Percentiles rank a stretch among this genome's conserved stretches.
phyloP scores from a whole-genome alignment of 1,140 invertebrate genomes.

The Ptiloglossa arizonensis region DNA sequence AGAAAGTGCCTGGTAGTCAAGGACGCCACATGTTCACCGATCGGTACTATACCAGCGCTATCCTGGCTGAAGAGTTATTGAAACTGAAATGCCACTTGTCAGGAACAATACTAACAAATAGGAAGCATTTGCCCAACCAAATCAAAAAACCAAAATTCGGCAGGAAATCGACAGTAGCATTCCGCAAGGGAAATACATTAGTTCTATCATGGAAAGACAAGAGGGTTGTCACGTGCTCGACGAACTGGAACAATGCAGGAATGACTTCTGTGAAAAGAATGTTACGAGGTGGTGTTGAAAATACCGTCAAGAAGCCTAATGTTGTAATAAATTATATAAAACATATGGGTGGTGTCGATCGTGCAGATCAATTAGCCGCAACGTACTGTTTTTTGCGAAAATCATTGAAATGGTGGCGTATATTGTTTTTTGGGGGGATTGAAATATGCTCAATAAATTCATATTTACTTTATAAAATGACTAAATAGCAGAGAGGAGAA shows the following conservation, averaged over 20 bases:
- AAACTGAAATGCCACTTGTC: slow-evolving; percentile 39
- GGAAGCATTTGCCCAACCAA: slow-evolving; percentile 37
- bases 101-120: slow-evolving; percentile 52
- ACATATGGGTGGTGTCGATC: slow-evolving; percentile 1
- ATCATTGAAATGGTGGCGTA: neutral
- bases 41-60: slow-evolving; percentile 46
- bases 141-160: slow-evolving; percentile 50
- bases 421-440: neutral
- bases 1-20: slow-evolving; percentile 13
- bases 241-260: neutral
- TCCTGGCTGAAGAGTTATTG: slow-evolving; percentile 36
- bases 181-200: neutral
- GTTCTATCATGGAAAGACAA: neutral
- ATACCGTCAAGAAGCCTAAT: neutral
- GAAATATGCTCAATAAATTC: slow-evolving; percentile 6
- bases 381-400: slow-evolving; percentile 1
- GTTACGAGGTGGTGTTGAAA: neutral
- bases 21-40: slow-evolving; percentile 47
- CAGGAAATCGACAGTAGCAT: slow-evolving; percentile 1
- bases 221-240: neutral
- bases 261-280: neutral
- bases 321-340: neutral
- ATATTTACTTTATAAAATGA: slow-evolving; percentile 12
- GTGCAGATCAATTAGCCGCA: neutral
- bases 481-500: slow-evolving; percentile 11